These are phyloP conservation scores for Montipora efflorescens DNA, from an alignment of 64 coral and sea anemone species.

Conservation along the genomic window DNA sequence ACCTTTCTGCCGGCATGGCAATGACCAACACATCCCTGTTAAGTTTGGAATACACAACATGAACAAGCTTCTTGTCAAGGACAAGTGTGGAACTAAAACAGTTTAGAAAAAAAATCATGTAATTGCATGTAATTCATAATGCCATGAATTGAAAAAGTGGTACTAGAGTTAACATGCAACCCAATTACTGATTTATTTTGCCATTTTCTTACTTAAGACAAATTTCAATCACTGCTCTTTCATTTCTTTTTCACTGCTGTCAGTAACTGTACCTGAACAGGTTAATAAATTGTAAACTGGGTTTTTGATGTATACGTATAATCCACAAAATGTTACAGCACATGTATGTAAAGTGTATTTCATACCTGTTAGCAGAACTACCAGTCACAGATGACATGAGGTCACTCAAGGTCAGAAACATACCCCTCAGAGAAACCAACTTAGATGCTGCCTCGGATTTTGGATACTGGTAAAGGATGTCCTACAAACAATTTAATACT, in stretches of 20 bases:
- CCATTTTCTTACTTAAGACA: too few relatives aligned
- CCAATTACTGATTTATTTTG: too few relatives aligned
- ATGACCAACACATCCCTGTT: constrained; percentile 85
- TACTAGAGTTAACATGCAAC: too few relatives aligned
- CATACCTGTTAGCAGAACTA: constrained; percentile 65
- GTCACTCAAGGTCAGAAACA: constrained; percentile 89
- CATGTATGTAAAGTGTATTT: background rate
- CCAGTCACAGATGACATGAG: constrained; percentile 85
- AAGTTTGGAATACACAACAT: constrained; percentile 92
- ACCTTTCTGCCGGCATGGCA: constrained; percentile 92
- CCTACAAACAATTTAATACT: constrained; percentile 28
- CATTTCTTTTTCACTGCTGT: too few relatives aligned
- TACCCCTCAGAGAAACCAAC: constrained; percentile 78
- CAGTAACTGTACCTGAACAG: too few relatives aligned
- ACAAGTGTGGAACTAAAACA: constrained; percentile 69
- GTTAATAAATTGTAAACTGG: too few relatives aligned
- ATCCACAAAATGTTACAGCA: too few relatives aligned
- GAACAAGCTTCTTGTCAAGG: constrained; percentile 82
- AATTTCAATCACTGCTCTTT: too few relatives aligned
- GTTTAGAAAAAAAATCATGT: background rate
- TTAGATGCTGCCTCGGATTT: constrained; percentile 54
- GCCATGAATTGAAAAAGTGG: too few relatives aligned
- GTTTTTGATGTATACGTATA: background rate
- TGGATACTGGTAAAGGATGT: constrained; percentile 89
- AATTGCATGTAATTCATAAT: too few relatives aligned